A percentile compares a stretch with the other conserved stretches of the same genome.
These are phyloP conservation scores for Cetoscarus ocellatus DNA, from an alignment of 2,797 vertebrate species.

Conservation along the genomic window DNA sequence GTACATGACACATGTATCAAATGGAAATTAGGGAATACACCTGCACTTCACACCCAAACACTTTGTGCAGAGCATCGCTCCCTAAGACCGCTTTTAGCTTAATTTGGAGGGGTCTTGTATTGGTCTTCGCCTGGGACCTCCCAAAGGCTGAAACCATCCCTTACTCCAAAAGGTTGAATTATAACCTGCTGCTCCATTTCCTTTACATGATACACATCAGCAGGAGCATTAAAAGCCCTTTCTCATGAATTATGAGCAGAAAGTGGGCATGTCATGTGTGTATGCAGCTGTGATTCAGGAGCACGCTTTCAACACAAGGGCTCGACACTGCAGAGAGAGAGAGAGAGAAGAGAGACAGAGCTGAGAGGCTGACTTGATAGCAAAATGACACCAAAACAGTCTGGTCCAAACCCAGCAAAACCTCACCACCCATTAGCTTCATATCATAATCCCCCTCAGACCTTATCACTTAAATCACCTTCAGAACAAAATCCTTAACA, in stretches of 20 bases:
- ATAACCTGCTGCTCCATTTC: slow-evolving; percentile 26
- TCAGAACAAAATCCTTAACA: slow-evolving; percentile 45
- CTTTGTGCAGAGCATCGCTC: too few species aligned
- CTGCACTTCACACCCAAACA: too few species aligned
- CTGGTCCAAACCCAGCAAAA: slow-evolving; percentile 31
- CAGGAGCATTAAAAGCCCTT: slow-evolving; percentile 27
- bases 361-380: slow-evolving; percentile 47
- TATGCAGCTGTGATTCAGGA: slow-evolving; percentile 43
- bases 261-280: slow-evolving; percentile 13
- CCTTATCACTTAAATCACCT: slow-evolving; percentile 63
- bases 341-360: background rate
- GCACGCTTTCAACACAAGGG: slow-evolving; percentile 35
- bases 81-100: too few species aligned
- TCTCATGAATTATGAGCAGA: slow-evolving; percentile 44
- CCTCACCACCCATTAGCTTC: slow-evolving; percentile 16
- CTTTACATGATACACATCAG: slow-evolving; percentile 16
- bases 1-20: too few species aligned
- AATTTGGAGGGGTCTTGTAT: too few species aligned
- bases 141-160: too few species aligned
- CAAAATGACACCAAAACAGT: slow-evolving; percentile 35
- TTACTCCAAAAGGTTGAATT: slow-evolving; percentile 10
- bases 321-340: slow-evolving; percentile 15
- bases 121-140: too few species aligned
- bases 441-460: slow-evolving; percentile 39
- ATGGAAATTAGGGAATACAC: too few species aligned